These are phyloP conservation scores for Catostylus mosaicus DNA, from an alignment of 30 jellyfish, hydroid and myxozoan species.

Conservation along the genomic window DNA sequence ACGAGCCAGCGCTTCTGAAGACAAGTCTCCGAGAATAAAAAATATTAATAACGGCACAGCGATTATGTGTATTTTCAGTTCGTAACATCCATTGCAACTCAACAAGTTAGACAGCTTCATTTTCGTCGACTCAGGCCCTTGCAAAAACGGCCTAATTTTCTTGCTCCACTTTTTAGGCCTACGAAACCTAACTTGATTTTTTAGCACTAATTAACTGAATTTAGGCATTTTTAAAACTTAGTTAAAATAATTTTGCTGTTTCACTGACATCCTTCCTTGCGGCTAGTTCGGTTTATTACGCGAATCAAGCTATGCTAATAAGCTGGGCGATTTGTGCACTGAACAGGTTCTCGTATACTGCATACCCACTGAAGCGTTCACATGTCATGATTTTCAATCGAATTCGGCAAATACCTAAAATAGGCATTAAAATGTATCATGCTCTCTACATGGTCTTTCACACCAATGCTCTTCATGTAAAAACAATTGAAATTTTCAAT, in stretches of 20 bases:
- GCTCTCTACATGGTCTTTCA: slow-evolving; percentile 3
- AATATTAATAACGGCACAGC: slow-evolving; percentile 40
- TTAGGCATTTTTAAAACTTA: slow-evolving; percentile 7
- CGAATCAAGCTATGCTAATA: slow-evolving; percentile 36
- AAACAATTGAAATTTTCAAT: too few relatives aligned
- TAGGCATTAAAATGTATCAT: slow-evolving; percentile 1
- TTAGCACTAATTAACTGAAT: neutral
- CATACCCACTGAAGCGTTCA: slow-evolving; percentile 29
- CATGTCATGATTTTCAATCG: slow-evolving; percentile 54
- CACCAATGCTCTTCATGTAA: too few relatives aligned
- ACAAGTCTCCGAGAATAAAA: slow-evolving; percentile 50
- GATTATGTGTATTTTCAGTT: slow-evolving; percentile 7
- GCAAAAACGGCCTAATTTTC: neutral
- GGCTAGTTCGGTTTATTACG: slow-evolving; percentile 66
- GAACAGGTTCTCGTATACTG: slow-evolving; percentile 52
- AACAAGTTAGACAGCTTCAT: slow-evolving; percentile 29
- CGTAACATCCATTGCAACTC: slow-evolving; percentile 35
- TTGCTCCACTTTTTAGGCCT: slow-evolving; percentile 7
- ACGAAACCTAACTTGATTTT: neutral
- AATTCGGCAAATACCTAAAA: slow-evolving; percentile 13
- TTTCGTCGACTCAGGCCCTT: slow-evolving; percentile 5
- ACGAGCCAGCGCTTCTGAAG: slow-evolving; percentile 35
- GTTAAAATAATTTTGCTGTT: too few relatives aligned
- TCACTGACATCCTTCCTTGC: slow-evolving; percentile 16
- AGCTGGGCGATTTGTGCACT: slow-evolving; percentile 48